Evolutionary conservation across 2,113 vertebrate species (phyloP), one percentile per base, ranked within the genome.

Genomic region (Patagioenas fasciata): DNA sequence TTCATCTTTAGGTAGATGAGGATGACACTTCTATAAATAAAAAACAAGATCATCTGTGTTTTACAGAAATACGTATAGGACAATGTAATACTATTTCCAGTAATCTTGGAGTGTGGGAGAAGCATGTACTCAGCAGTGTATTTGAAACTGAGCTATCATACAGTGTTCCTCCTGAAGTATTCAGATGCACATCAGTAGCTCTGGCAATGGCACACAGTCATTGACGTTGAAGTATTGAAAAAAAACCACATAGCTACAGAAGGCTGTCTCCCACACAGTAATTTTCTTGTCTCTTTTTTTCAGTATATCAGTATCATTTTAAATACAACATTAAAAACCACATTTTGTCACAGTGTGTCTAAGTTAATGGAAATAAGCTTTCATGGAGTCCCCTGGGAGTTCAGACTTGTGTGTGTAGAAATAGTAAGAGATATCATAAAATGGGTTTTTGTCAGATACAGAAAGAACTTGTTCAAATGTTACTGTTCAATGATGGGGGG

Each of bases 91-190:
- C 19, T 32, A 1, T 88, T 96, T 48, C 40, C 9, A 40, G 32
- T 29, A 65, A 60, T 85, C 56, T 79, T 1, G 5, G 12, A 3
- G 34, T 10, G 2, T 1, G 2, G 6, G 3, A 23, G 15, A 32
- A 47, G 4, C 5, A 80, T 1, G 5, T 71, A 29, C 77, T 96
- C 48, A 81, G 28, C 32, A 81, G 79, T 53, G 47, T 2, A 44
- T 66, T 89, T 88, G 72, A 81, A 94, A 89, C 9, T 47, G 47
- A 90, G 8, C 32, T 79, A 61, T 83, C 13, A 38, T 34, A 78
- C 1, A 51, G 0, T 34, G 12, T 21, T 96, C 48, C 38, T 80
- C n/a, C 71, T 85, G 50, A 89, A 83, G 58, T 34, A 73, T 71
- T 91, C 40, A 80, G 61, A 79, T 60, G 54, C 6, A 32, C 36